Conservation (phyloP, 2,888 invertebrate genomes). For the Cheilosia impressa region DNA sequence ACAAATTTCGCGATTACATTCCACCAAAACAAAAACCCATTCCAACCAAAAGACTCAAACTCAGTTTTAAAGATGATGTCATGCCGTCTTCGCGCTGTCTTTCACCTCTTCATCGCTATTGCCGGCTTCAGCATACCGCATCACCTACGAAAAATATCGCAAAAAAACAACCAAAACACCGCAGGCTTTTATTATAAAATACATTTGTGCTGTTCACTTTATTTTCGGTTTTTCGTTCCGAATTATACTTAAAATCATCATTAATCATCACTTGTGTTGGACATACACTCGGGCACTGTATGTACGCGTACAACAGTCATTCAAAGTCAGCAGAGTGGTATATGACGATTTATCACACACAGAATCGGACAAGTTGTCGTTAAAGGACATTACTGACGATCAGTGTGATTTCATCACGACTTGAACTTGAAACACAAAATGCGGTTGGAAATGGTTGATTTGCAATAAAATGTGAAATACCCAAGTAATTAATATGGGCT, state of each 20-base stretch:
- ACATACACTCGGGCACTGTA: background rate
- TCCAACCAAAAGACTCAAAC: background rate
- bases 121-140: background rate
- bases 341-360: background rate
- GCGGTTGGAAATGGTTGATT: too few species aligned
- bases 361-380: background rate
- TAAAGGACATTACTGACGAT: too few species aligned
- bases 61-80: conserved; percentile 4
- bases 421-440: too few species aligned
- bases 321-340: background rate
- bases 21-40: background rate
- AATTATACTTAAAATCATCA: background rate
- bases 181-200: conserved; percentile 1
- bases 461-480: too few species aligned
- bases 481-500: too few species aligned
- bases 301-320: background rate
- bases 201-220: conserved; percentile 3
- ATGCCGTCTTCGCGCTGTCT: background rate
- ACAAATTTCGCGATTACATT: background rate
- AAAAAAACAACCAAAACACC: background rate
- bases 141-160: background rate
- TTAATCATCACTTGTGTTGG: conserved; percentile 4
- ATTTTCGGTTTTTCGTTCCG: background rate
- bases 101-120: background rate
- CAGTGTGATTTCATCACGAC: too few species aligned